These are phyloP conservation scores for Parazoanthus atlanticus DNA, from an alignment of 92 coral and sea anemone genomes.

Conservation along the genomic window DNA sequence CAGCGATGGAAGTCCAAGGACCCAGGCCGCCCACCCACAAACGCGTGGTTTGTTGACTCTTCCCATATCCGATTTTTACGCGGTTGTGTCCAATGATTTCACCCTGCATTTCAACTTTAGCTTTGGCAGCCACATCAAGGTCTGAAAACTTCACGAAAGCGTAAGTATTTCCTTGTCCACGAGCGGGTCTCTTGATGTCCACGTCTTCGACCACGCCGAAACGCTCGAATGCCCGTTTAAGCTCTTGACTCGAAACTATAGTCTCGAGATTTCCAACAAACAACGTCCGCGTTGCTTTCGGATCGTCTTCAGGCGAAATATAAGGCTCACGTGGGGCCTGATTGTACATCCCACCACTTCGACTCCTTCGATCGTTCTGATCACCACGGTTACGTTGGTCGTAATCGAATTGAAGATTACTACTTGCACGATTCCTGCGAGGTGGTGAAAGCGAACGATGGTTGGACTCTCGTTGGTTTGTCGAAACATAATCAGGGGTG, in stretches of 20 bases:
- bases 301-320: conserved; percentile 93
- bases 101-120: conserved; percentile 96
- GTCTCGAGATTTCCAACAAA: conserved; percentile 99
- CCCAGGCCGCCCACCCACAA: conserved; percentile 99
- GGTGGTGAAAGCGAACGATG: conserved; percentile 77
- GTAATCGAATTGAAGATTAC: conserved; percentile 69
- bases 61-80: conserved; percentile 98
- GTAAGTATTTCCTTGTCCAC: conserved; percentile 98
- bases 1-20: conserved; percentile 92
- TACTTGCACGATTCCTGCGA: conserved; percentile 76
- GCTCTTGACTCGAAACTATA: conserved; percentile 91
- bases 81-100: conserved; percentile 93
- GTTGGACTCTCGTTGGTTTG: conserved; percentile 69
- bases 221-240: conserved; percentile 96
- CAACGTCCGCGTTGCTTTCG: conserved; percentile 97
- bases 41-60: conserved; percentile 99
- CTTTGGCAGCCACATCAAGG: conserved; percentile 98
- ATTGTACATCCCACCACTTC: conserved; percentile 67
- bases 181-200: conserved; percentile 98
- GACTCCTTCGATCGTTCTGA: conserved; percentile 64
- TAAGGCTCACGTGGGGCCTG: conserved; percentile 64
- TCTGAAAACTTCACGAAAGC: conserved; percentile 99
- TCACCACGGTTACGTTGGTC: conserved; percentile 85
- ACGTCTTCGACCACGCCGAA: conserved; percentile 98
- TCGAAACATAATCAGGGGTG: conserved; percentile 77